A percentile compares a stretch with the other conserved stretches of the same genome.
Conservation (phyloP, 2,888 invertebrate species). For the Leptopilina myrica region DNA sequence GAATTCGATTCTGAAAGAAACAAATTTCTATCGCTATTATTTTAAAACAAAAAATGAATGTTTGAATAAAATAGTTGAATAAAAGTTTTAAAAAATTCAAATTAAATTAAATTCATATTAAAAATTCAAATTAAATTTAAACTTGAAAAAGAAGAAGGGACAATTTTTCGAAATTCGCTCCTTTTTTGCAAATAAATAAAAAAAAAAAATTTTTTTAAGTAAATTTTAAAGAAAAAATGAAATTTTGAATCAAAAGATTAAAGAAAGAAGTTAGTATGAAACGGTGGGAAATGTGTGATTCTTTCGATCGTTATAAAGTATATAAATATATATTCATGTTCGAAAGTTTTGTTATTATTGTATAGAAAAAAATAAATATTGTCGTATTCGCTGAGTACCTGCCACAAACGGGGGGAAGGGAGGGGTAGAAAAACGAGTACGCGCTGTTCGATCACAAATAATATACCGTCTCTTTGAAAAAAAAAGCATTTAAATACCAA, state of each 20-base stretch:
- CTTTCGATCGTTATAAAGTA: conserved; percentile 61
- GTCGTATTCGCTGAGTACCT: conserved; percentile 66
- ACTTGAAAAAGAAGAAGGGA: too few relatives aligned
- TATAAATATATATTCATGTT: conserved; percentile 70
- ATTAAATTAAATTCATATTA: too few relatives aligned
- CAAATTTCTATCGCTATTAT: too few relatives aligned
- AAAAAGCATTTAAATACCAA: conserved; percentile 53
- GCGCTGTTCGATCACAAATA: conserved; percentile 60
- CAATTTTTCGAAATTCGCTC: too few relatives aligned
- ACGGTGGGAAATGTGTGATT: conserved; percentile 59
- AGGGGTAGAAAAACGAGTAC: conserved; percentile 51
- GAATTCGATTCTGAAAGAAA: too few relatives aligned
- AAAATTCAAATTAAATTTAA: too few relatives aligned
- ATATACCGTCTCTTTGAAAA: conserved; percentile 57
- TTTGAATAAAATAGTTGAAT: too few relatives aligned
- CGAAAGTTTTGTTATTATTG: conserved; percentile 73
- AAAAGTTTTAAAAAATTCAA: too few relatives aligned
- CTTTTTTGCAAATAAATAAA: too few relatives aligned
- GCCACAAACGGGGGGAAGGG: conserved; percentile 56
- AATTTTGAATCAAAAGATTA: neutral
- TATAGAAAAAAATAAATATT: conserved; percentile 64
- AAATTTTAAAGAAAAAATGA: neutral
- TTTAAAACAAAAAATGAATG: too few relatives aligned
- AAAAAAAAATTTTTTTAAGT: too few relatives aligned
- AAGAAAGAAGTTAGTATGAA: neutral